phyloP scores from a whole-genome alignment of 2,888 invertebrate species.

The Lochmaea crataegi region DNA sequence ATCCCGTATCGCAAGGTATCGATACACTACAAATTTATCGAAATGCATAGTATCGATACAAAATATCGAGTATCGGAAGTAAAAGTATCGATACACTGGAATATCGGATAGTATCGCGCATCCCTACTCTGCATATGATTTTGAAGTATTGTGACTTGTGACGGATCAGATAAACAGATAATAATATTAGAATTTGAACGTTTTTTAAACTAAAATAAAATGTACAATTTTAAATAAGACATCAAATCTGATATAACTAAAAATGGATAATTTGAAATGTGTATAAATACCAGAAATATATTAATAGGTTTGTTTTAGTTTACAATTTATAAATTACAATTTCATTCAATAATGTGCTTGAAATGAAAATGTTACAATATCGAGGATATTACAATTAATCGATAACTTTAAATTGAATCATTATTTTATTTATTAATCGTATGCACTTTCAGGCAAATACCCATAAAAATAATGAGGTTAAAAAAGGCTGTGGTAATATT shows the following conservation, averaged over 20 bases:
- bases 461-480: slow-evolving; percentile 66
- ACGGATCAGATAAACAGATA: neutral
- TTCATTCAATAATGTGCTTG: neutral
- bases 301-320: neutral
- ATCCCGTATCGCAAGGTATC: no score
- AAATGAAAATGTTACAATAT: neutral
- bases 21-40: no score
- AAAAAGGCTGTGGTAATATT: slow-evolving; percentile 70
- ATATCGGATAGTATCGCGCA: no score
- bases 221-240: neutral
- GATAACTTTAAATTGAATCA: neutral
- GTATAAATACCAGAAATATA: neutral
- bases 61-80: no score
- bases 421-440: neutral
- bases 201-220: neutral
- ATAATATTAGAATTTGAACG: neutral
- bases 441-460: neutral
- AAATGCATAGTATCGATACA: no score
- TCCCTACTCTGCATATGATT: no score
- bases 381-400: neutral
- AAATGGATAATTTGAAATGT: neutral
- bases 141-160: neutral
- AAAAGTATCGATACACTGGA: no score
- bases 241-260: neutral
- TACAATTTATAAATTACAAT: neutral